Base-by-base conservation (phyloP, 2,797 vertebrate species). In the Emys orbicularis region DNA sequence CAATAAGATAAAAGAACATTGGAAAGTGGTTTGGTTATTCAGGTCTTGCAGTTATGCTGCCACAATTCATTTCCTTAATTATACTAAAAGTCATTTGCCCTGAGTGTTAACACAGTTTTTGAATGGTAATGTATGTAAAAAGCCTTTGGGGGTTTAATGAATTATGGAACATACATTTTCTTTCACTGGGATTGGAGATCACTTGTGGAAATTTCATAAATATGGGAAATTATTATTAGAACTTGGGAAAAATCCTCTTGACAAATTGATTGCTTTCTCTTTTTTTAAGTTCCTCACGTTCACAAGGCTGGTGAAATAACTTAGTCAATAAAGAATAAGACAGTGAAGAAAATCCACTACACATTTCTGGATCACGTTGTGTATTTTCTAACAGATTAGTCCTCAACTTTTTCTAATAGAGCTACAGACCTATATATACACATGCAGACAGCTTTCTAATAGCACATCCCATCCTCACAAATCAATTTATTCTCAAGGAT, bases 31-130 rank as follows among this genome's bases (percentile, higher is more conserved):
- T 87, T 53, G 81, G 88, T 53, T 90, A 87, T 85, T 91, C 59
- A 84, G 83, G 87, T 52, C 90, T 96, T 88, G 84, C 81, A 56
- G 84, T 84, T 93, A 47, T 80, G 47, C 90, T 95, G 89, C 82
- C 89, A 92, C 90, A 77, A 87, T 94, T 93, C 59, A 86, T 96
- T 96, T 93, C 81, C 88, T 92, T 95, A 96, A 88, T 96, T 90
- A 89, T 86, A 37, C 87, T 31, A 82, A 93, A 95, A 94, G 95
- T 77, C 18, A 10, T 90, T 80, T 81, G 57, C 94, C 74, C 44
- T 68, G 86, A 87, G 29, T 89, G 92, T 79, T 94, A 96, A 84
- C 83, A 94, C 10, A 4, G 34, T 85, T 86, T 87, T 81, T 52
- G 79, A 89, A 87, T 34, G 47, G 34, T 47, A 82, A 94, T 94